phyloP scores from a whole-genome alignment of 2,888 invertebrate genomes.

The Lithophane ornitopus region DNA sequence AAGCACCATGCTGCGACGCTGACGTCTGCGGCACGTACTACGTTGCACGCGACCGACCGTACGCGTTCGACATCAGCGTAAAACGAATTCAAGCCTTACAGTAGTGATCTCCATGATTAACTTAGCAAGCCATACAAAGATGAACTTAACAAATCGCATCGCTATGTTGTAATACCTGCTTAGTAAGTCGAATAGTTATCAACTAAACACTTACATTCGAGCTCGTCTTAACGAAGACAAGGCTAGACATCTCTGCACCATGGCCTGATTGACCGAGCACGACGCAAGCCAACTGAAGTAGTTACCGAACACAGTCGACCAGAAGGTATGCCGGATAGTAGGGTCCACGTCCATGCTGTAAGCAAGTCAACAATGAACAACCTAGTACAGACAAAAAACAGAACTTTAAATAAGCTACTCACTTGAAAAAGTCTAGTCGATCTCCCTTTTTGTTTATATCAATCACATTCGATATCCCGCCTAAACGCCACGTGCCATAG shows the following conservation, averaged over 20 bases:
- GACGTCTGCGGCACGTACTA: no score
- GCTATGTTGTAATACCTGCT: neutral
- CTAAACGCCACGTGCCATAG: slow-evolving; percentile 92
- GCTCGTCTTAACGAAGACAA: slow-evolving; percentile 93
- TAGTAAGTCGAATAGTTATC: neutral
- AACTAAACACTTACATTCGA: slow-evolving; percentile 91
- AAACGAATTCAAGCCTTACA: no score
- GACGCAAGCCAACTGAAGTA: slow-evolving; percentile 95
- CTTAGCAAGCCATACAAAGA: neutral
- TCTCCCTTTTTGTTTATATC: slow-evolving; percentile 91
- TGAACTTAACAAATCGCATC: neutral
- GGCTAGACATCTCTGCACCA: slow-evolving; percentile 96
- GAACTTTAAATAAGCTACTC: slow-evolving; percentile 67
- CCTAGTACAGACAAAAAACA: neutral
- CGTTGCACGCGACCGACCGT: no score
- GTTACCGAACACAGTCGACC: slow-evolving; percentile 94
- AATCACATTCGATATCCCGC: slow-evolving; percentile 92
- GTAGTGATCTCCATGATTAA: neutral
- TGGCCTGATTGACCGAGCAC: slow-evolving; percentile 96
- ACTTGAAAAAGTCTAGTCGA: slow-evolving; percentile 94
- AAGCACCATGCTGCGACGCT: no score
- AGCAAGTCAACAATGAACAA: slow-evolving; percentile 50
- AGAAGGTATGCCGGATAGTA: slow-evolving; percentile 94
- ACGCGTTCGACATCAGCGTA: no score
- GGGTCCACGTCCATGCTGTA: slow-evolving; percentile 94